These are phyloP conservation scores for Leucozona laternaria DNA, from an alignment of 2,888 invertebrate species.

Conservation along the genomic window DNA sequence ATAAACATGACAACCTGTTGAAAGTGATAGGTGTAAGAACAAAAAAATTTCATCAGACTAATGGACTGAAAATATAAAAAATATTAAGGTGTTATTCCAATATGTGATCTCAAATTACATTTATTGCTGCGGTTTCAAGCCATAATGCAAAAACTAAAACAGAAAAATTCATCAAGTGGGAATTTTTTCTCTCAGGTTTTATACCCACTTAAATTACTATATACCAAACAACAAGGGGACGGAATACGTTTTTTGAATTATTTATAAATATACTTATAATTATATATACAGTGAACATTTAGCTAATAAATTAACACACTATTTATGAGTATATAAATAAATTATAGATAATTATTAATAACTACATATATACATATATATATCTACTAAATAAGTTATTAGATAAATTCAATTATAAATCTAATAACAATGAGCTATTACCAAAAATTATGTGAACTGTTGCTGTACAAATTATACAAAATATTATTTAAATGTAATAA, in stretches of 20 bases:
- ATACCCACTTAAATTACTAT: constrained; percentile 26
- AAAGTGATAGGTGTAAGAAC: constrained; percentile 21
- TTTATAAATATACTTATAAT: constrained; percentile 22
- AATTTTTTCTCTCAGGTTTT: constrained; percentile 68
- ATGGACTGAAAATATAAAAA: constrained; percentile 60
- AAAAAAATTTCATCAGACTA: constrained; percentile 39
- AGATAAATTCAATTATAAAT: constrained; percentile 30
- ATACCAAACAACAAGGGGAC: constrained; percentile 49
- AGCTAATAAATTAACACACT: constrained; percentile 21
- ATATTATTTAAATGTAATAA: constrained; percentile 17
- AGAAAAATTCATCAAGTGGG: constrained; percentile 30
- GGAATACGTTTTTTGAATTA: constrained; percentile 64
- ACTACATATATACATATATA: too few relatives aligned
- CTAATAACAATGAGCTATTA: constrained; percentile 26
- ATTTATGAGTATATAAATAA: constrained; percentile 9
- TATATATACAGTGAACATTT: constrained; percentile 62
- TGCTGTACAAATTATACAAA: constrained; percentile 64
- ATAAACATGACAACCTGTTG: background rate
- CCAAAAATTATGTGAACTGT: constrained; percentile 29
- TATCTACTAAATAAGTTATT: constrained; percentile 8
- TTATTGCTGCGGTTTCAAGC: constrained; percentile 71
- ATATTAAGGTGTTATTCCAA: constrained; percentile 62
- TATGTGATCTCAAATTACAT: constrained; percentile 73
- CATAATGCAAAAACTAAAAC: constrained; percentile 35
- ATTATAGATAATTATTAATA: background rate